These are phyloP conservation scores for Tipula confusa DNA, from an alignment of 2,888 invertebrate genomes.

Conservation along the genomic window DNA sequence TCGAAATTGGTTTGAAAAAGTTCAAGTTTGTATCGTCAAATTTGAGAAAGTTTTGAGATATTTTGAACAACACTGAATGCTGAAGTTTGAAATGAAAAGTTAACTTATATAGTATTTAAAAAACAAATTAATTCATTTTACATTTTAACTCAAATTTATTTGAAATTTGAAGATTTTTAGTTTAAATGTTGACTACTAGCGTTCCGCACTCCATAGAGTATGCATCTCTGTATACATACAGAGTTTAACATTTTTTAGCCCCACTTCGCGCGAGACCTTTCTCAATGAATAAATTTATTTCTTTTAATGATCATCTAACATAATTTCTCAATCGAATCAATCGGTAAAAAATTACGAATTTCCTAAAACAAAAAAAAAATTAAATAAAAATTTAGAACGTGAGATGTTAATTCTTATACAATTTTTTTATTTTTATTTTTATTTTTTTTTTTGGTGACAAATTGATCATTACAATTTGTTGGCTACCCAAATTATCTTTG, in stretches of 20 bases:
- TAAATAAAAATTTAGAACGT: background rate
- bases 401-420: background rate
- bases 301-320: background rate
- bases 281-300: background rate
- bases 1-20: too few species aligned
- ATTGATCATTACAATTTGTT: background rate
- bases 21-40: too few species aligned
- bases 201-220: too few species aligned
- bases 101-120: too few species aligned
- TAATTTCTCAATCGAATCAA: background rate
- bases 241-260: background rate
- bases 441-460: slow-evolving; percentile 1
- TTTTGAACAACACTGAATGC: too few species aligned
- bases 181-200: too few species aligned
- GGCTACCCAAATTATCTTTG: background rate
- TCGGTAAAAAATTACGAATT: background rate
- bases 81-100: too few species aligned
- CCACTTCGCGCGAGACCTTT: background rate
- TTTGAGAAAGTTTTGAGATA: too few species aligned
- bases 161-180: too few species aligned
- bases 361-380: background rate
- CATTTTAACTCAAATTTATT: too few species aligned
- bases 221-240: background rate
- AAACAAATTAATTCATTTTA: too few species aligned
- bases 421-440: background rate